Evolutionary conservation across 92 coral and sea anemone genomes (phyloP).

Genomic region (Blastomussa wellsi): DNA sequence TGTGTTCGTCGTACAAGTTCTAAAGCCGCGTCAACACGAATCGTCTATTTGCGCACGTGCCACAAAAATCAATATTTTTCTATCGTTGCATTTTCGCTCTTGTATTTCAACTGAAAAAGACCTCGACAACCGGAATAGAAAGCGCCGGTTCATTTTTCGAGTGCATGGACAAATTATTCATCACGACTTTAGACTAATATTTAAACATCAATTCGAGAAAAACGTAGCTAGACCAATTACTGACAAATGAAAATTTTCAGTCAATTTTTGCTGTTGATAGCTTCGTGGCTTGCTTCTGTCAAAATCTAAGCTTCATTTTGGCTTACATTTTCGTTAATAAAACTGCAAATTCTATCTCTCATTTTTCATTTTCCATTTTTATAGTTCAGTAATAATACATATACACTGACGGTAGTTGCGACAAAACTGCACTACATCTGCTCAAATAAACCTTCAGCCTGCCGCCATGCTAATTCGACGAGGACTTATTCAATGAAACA

Average conservation of each 20-base stretch:
- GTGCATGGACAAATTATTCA: constrained; percentile 26
- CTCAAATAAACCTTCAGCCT: not conserved
- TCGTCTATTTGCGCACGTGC: constrained; percentile 21
- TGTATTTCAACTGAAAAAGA: not conserved
- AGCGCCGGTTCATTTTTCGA: constrained; percentile 26
- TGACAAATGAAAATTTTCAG: constrained; percentile 13
- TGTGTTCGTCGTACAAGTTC: not conserved
- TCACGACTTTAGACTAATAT: constrained; percentile 25
- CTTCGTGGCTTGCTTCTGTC: not conserved
- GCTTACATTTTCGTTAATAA: not conserved
- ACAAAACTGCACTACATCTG: constrained; percentile 3
- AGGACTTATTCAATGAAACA: constrained; percentile 2
- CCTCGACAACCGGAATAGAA: constrained; percentile 2
- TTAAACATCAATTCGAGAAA: constrained; percentile 21
- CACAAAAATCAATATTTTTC: constrained; percentile 6
- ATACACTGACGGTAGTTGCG: not conserved
- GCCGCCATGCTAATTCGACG: constrained; percentile 24
- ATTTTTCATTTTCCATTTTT: not conserved
- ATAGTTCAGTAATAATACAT: not conserved
- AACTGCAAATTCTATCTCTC: not conserved
- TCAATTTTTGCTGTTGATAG: constrained; percentile 9
- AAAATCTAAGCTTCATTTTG: not conserved
- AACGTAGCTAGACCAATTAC: constrained; percentile 24
- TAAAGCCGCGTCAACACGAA: not conserved
- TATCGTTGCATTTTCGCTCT: not conserved